These are phyloP conservation scores for Syncerus caffer DNA, from an alignment of 2,797 vertebrate genomes.

Conservation along the genomic window DNA sequence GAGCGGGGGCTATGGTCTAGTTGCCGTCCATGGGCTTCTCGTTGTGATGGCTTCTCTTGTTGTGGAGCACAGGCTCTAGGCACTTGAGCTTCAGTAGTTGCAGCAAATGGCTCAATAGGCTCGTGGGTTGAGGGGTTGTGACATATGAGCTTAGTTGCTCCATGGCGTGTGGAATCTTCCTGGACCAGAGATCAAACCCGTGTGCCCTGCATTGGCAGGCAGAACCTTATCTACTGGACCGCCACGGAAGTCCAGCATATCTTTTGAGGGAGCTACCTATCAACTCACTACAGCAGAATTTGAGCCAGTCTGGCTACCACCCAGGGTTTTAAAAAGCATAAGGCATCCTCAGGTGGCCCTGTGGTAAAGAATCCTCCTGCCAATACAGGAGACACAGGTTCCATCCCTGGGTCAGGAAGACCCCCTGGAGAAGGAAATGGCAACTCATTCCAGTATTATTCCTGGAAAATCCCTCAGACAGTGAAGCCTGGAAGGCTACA, in stretches of 20 bases:
- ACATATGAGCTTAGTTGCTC: neutral
- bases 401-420: neutral
- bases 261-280: neutral
- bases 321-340: neutral
- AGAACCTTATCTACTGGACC: neutral
- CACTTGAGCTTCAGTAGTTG: neutral
- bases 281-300: neutral
- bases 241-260: neutral
- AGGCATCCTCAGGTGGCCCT: neutral
- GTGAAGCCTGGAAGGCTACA: neutral
- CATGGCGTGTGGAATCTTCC: neutral
- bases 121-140: neutral
- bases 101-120: neutral
- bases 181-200: neutral
- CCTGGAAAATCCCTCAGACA: neutral
- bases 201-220: neutral
- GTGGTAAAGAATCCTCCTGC: neutral
- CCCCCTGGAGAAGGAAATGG: neutral
- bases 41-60: neutral
- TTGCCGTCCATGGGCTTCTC: accelerated
- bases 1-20: neutral
- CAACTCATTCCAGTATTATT: neutral
- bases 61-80: neutral
- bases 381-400: neutral
- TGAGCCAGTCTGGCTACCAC: neutral